Percentiles rank a stretch among this genome's conserved stretches.
Conservation (phyloP, 2,888 invertebrate genomes). For the Catocala nupta region DNA sequence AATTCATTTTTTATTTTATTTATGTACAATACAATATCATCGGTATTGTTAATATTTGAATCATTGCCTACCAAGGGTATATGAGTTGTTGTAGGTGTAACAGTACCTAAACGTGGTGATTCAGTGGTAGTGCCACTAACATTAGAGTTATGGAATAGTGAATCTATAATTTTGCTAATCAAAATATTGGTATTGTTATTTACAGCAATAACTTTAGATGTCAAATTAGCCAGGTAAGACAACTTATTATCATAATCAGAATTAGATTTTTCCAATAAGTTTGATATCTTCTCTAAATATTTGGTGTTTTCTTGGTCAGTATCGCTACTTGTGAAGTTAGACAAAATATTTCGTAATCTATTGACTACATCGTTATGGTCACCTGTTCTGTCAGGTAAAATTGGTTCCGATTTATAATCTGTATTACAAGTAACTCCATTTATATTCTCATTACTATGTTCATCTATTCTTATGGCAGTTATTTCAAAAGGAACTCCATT, state of each 20-base stretch:
- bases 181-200: conserved; percentile 36
- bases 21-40: conserved; percentile 50
- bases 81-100: not conserved
- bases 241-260: conserved; percentile 34
- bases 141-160: conserved; percentile 17
- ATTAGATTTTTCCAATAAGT: conserved; percentile 36
- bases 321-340: conserved; percentile 31
- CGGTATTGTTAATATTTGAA: conserved; percentile 41
- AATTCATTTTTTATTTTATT: conserved; percentile 53
- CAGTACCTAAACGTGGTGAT: conserved; percentile 3
- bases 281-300: conserved; percentile 41
- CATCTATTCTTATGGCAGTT: conserved; percentile 58
- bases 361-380: conserved; percentile 35
- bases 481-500: conserved; percentile 46
- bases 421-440: conserved; percentile 58
- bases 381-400: conserved; percentile 12
- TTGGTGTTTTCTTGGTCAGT: conserved; percentile 17
- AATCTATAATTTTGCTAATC: conserved; percentile 29
- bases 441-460: conserved; percentile 54
- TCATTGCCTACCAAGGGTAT: not conserved
- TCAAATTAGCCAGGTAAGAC: conserved; percentile 38
- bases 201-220: conserved; percentile 22
- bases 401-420: conserved; percentile 17
- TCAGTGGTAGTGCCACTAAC: not conserved
- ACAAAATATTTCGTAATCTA: conserved; percentile 48